Conservation (phyloP, 2,888 invertebrate genomes). For the Steromphala cineraria region DNA sequence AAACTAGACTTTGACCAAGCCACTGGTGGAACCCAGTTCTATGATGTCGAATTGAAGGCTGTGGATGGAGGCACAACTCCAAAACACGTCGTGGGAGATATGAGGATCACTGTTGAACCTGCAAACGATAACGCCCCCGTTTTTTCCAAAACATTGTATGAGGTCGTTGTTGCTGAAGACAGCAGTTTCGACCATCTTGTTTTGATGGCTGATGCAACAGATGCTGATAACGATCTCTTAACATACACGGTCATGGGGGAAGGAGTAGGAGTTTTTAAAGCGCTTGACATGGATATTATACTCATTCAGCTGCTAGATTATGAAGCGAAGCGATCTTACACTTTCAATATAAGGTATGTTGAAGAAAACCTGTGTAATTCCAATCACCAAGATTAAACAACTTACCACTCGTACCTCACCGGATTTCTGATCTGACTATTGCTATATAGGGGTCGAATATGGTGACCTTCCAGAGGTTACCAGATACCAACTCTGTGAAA, state of each 20-base stretch:
- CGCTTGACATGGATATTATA: not conserved
- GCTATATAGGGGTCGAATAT: no score
- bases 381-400: no score
- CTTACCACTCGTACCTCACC: no score
- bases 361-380: not conserved
- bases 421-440: no score
- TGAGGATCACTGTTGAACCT: not conserved
- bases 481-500: no score
- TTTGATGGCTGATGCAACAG: not conserved
- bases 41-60: not conserved
- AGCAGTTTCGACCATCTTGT: not conserved
- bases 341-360: not conserved
- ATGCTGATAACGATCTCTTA: not conserved
- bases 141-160: not conserved
- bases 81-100: not conserved
- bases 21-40: not conserved
- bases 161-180: not conserved
- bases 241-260: not conserved
- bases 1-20: not conserved
- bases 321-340: not conserved
- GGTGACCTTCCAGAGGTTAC: no score
- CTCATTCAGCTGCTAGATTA: not conserved
- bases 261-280: not conserved
- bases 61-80: not conserved
- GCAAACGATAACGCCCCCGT: not conserved